phyloP scores from a whole-genome alignment of 2,797 vertebrate genomes.

The Mormyrops attenuatus region DNA sequence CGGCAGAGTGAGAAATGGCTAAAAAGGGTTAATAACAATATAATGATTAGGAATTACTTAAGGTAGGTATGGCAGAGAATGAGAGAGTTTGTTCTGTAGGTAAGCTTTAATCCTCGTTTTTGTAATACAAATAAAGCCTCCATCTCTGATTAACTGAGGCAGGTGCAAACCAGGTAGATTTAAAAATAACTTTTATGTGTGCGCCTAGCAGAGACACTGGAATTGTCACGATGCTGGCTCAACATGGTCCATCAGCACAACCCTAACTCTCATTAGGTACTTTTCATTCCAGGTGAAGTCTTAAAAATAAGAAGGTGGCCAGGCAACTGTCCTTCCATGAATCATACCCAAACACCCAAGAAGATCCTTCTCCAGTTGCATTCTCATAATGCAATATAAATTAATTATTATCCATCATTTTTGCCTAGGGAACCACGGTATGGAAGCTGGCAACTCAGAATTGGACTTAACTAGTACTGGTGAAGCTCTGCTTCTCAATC shows the following conservation, averaged over 20 bases:
- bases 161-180: background rate
- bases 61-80: background rate
- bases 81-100: background rate
- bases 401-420: background rate
- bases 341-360: background rate
- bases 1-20: background rate
- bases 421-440: background rate
- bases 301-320: background rate
- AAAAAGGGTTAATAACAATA: background rate
- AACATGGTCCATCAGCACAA: background rate
- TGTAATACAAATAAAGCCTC: background rate
- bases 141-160: background rate
- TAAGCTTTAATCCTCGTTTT: background rate
- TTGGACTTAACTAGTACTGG: background rate
- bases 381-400: background rate
- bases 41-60: background rate
- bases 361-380: background rate
- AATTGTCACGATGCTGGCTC: background rate
- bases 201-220: background rate
- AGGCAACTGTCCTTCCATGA: background rate
- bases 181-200: background rate
- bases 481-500: background rate
- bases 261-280: background rate
- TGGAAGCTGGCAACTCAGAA: background rate
- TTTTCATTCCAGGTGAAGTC: background rate